Conservation (phyloP, 2,113 vertebrate genomes). For the Hiodon tergisus region DNA sequence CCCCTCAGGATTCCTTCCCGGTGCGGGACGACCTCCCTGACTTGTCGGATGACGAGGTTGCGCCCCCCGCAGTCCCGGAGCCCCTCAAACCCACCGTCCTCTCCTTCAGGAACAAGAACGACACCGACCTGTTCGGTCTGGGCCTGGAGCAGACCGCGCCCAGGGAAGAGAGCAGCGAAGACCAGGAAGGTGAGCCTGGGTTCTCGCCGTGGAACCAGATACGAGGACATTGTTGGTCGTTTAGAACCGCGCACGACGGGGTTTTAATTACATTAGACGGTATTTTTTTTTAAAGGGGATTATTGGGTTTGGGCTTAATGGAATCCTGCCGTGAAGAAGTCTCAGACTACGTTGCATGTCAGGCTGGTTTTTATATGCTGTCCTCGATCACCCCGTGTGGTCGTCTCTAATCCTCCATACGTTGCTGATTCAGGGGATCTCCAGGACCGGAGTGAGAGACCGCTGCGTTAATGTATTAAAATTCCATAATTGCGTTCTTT, state of each 20-base stretch:
- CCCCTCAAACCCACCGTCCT: conserved; percentile 37
- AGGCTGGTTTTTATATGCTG: no score
- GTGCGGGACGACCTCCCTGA: conserved; percentile 69
- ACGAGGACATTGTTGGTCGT: no score
- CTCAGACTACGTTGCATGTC: no score
- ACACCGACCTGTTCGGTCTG: conserved; percentile 69
- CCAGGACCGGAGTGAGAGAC: not conserved
- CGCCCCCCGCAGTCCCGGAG: conserved; percentile 22
- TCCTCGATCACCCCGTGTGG: no score
- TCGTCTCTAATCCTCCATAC: no score
- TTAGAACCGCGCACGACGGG: no score
- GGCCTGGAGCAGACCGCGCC: conserved; percentile 54
- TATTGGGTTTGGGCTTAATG: no score
- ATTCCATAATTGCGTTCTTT: not conserved
- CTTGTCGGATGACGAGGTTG: conserved; percentile 61
- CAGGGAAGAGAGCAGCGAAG: conserved; percentile 63
- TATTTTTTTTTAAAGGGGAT: no score
- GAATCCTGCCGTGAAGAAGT: no score
- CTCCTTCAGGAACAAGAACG: conserved; percentile 56
- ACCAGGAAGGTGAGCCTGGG: conserved; percentile 50
- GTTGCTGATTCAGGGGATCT: not conserved
- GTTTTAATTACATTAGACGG: no score
- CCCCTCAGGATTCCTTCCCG: conserved; percentile 58
- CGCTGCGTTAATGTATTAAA: not conserved
- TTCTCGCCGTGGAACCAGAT: not conserved